These are phyloP conservation scores for Tethya wilhelma DNA, from an alignment of 37 sponge, comb jelly and placozoan species.

Conservation along the genomic window DNA sequence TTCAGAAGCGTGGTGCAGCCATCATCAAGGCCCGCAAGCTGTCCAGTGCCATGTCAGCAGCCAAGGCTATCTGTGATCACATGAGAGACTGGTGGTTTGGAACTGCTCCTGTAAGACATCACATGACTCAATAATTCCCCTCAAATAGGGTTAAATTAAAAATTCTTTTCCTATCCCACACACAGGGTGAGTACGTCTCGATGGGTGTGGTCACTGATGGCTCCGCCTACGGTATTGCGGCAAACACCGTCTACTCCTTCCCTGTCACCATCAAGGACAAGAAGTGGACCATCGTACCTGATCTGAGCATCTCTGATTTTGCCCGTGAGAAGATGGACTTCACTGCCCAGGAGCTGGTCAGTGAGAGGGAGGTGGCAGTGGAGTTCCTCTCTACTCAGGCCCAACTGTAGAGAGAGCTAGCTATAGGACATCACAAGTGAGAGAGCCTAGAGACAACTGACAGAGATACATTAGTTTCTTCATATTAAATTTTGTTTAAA, in stretches of 20 bases:
- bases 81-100: conserved; percentile 97
- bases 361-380: conserved; percentile 78
- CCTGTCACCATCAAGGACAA: conserved; percentile 81
- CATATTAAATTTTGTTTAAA: not conserved
- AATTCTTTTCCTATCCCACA: not conserved
- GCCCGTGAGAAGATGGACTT: conserved; percentile 89
- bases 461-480: not conserved
- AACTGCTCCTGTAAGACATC: conserved; percentile 62
- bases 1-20: conserved; percentile 94
- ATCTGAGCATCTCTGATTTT: conserved; percentile 85
- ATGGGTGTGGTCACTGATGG: conserved; percentile 96
- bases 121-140: not conserved
- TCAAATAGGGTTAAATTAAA: not conserved
- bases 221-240: conserved; percentile 82
- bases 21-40: conserved; percentile 94
- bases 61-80: conserved; percentile 98
- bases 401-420: too few relatives aligned
- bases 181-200: conserved; percentile 89
- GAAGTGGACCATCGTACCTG: conserved; percentile 79
- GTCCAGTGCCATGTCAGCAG: conserved; percentile 97
- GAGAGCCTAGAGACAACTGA: too few relatives aligned
- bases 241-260: conserved; percentile 89
- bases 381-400: too few relatives aligned
- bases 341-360: conserved; percentile 85
- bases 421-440: too few relatives aligned